Evolutionary conservation across 2,888 invertebrate species (phyloP).

Genomic region (Disparrhopalites patrizii): DNA sequence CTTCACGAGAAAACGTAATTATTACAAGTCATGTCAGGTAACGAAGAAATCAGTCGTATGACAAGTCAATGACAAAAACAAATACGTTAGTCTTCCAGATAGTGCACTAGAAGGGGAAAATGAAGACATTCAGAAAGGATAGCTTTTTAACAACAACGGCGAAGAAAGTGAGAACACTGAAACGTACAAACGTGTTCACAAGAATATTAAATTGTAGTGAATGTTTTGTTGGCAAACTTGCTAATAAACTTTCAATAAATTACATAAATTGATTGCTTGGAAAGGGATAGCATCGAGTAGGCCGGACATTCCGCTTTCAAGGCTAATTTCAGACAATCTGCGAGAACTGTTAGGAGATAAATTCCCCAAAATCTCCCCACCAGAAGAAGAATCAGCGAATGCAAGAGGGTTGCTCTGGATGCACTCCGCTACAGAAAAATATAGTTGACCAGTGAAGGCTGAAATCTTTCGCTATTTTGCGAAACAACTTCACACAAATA

Average conservation of each 20-base stretch:
- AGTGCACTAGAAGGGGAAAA: no score
- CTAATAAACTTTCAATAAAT: slow-evolving; percentile 51
- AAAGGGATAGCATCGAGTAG: slow-evolving; percentile 80
- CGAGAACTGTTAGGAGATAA: slow-evolving; percentile 59
- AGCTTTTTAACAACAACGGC: no score
- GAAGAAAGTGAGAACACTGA: no score
- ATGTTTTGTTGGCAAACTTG: not conserved
- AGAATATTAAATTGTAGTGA: no score
- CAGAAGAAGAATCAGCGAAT: slow-evolving; percentile 60
- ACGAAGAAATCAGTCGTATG: no score
- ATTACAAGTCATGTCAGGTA: no score
- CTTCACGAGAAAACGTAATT: no score
- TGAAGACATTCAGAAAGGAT: no score
- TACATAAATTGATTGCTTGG: slow-evolving; percentile 77
- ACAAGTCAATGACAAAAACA: no score
- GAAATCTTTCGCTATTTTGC: not conserved
- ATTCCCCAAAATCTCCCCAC: slow-evolving; percentile 50
- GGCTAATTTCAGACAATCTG: slow-evolving; percentile 83
- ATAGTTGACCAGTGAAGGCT: not conserved
- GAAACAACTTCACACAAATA: not conserved
- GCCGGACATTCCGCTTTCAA: slow-evolving; percentile 88
- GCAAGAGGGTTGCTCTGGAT: slow-evolving; percentile 88
- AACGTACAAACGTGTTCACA: no score
- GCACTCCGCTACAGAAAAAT: slow-evolving; percentile 71
- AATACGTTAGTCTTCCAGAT: no score